Evolutionary conservation across 1,140 invertebrate species (phyloP).

Genomic region (Sinella curviseta): DNA sequence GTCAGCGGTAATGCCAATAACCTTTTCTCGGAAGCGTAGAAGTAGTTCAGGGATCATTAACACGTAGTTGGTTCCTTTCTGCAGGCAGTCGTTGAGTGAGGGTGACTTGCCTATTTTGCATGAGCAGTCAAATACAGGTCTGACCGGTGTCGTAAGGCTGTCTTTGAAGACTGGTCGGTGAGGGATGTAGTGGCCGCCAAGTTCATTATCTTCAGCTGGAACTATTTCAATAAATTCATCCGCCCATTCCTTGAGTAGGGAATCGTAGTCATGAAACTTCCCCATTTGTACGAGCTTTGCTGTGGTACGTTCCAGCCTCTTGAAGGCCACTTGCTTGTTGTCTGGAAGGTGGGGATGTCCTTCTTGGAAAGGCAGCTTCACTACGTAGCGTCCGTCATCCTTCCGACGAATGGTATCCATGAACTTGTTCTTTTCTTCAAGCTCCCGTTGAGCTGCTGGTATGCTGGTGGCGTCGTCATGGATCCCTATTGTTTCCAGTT

Average conservation of each 20-base stretch:
- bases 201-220: constrained; percentile 38
- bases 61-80: background rate
- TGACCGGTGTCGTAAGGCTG: background rate
- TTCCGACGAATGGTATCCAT: constrained; percentile 46
- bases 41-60: constrained; percentile 28
- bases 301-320: constrained; percentile 35
- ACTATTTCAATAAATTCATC: constrained; percentile 50
- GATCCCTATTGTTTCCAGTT: constrained; percentile 53
- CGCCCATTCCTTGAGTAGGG: constrained; percentile 51
- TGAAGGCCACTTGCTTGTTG: constrained; percentile 47
- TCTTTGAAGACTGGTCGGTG: background rate
- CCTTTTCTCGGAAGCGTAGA: background rate
- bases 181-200: constrained; percentile 50
- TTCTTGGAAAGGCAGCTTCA: constrained; percentile 51
- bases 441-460: background rate
- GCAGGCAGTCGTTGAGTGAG: background rate
- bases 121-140: background rate
- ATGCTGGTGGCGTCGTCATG: constrained; percentile 39
- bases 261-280: constrained; percentile 49
- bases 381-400: constrained; percentile 49
- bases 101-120: background rate
- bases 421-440: constrained; percentile 41
- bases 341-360: constrained; percentile 44
- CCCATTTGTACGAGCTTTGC: constrained; percentile 46
- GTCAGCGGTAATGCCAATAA: constrained; percentile 18